Evolutionary conservation across 2,888 invertebrate species (phyloP).

Genomic region (Asteroscopus sphinx): DNA sequence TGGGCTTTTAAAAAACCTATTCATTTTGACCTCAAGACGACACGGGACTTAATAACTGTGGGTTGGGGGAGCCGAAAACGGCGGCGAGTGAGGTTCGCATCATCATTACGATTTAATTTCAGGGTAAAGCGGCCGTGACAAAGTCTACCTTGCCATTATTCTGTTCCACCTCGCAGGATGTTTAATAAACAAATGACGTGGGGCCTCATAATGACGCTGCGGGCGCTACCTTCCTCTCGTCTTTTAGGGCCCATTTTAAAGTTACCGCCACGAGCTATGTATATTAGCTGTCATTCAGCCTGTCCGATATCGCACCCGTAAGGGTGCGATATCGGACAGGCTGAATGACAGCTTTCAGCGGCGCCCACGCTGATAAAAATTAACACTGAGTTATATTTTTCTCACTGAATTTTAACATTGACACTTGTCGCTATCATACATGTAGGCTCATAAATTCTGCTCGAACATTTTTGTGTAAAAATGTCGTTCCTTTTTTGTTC

Average conservation of each 20-base stretch:
- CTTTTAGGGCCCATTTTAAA: constrained; percentile 79
- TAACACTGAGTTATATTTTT: constrained; percentile 45
- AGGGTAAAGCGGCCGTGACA: constrained; percentile 86
- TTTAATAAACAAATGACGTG: constrained; percentile 89
- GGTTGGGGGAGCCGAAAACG: constrained; percentile 75
- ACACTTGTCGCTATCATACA: constrained; percentile 33
- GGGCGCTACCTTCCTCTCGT: constrained; percentile 70
- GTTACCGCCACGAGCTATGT: constrained; percentile 67
- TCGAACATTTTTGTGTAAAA: constrained; percentile 39
- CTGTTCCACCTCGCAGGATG: constrained; percentile 87
- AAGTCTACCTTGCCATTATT: constrained; percentile 86
- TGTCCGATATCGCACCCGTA: too few species aligned
- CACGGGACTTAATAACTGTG: constrained; percentile 82
- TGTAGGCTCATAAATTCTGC: constrained; percentile 35
- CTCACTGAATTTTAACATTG: constrained; percentile 39
- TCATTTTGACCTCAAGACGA: constrained; percentile 87
- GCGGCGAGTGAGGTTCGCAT: constrained; percentile 81
- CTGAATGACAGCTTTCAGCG: constrained; percentile 45
- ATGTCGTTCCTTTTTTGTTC: constrained; percentile 57
- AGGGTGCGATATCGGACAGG: constrained; percentile 67
- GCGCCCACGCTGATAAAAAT: constrained; percentile 50
- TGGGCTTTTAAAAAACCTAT: constrained; percentile 84
- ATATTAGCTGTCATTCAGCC: too few species aligned
- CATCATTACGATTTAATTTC: constrained; percentile 89
- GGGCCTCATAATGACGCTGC: constrained; percentile 82